Conservation (phyloP, 2,888 invertebrate genomes). For the Seira ritae region DNA sequence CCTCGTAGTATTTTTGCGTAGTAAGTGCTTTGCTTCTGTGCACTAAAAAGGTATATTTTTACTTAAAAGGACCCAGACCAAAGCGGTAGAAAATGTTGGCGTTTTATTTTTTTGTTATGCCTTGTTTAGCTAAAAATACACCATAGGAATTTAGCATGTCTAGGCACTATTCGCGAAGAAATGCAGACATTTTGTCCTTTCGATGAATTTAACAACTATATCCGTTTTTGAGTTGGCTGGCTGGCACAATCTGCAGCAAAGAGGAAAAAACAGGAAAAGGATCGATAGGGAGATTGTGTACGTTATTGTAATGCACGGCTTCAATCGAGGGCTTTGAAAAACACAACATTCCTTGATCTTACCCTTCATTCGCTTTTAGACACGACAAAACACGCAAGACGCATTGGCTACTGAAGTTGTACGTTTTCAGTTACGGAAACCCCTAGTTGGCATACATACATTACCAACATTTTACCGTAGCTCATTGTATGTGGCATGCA, state of each 20-base stretch:
- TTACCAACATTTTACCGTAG: too few species aligned
- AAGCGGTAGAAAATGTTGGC: too few species aligned
- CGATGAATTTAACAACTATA: constrained; percentile 7
- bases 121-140: constrained; percentile 6
- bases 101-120: too few species aligned
- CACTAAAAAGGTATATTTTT: too few species aligned
- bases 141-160: constrained; percentile 6
- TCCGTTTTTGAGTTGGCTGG: neutral
- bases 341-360: constrained; percentile 57
- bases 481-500: too few species aligned
- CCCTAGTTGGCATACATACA: too few species aligned
- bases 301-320: neutral
- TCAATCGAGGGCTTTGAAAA: neutral
- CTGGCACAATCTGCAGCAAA: neutral
- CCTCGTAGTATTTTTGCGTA: neutral
- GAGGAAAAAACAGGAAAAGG: neutral
- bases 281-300: constrained; percentile 3
- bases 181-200: constrained; percentile 16
- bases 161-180: neutral
- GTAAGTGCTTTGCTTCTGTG: too few species aligned
- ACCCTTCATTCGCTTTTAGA: constrained; percentile 34
- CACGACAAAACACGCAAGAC: constrained; percentile 9
- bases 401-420: neutral
- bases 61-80: too few species aligned
- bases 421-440: constrained; percentile 9